Base-by-base conservation (phyloP, 1,140 invertebrate species). In the Nomia melanderi region DNA sequence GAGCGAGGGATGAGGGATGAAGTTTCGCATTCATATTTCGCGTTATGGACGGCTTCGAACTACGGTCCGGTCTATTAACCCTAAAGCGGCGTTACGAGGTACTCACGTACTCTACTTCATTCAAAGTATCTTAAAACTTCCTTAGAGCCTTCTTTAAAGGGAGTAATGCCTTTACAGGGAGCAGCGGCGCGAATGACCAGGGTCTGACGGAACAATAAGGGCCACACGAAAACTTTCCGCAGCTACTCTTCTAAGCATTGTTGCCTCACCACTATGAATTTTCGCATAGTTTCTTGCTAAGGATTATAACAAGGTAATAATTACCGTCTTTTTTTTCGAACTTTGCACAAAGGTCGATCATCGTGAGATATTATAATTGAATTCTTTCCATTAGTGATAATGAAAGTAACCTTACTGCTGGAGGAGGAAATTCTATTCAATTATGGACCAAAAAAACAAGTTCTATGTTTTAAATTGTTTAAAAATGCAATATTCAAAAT, bases 121-220 rank as follows among this genome's bases (percentile, higher is more conserved):
- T 54, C 23, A 39, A 59, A 69, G 64, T 39, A 60, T 29, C 65
- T 76, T 76, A 17, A 76, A 76, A 76, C 54, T 76, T 76, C 59
- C 39, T 69, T 59, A 69, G 23, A 20, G 2, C 41, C 54, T 47
- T 17, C 54, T 59, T 69, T 23, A 56, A 23, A 7, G 41, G 12
- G 20, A 56, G 41, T 25, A 76, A 44, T 29, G 54, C 23, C 64
- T 59, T 69, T 69, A 39, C 69, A 67, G 31, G 44, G 73, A 39
- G 54, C 54, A 39, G 36, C 73, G 65, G 47, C 41, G 36, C 73
- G 65, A 60, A 69, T 50, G 54, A 50, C 54, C 73, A 50, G 2
- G 54, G 6, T 17, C 23, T 53, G 31, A 67, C 59, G 31, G 36
- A 47, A 57, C 14, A 27, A 29, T 41, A 59, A 54, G 1, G 17